Evolutionary conservation across 2,797 vertebrate species (phyloP), one percentile per base, ranked within the genome.

Genomic region (Salarias fasciatus): DNA sequence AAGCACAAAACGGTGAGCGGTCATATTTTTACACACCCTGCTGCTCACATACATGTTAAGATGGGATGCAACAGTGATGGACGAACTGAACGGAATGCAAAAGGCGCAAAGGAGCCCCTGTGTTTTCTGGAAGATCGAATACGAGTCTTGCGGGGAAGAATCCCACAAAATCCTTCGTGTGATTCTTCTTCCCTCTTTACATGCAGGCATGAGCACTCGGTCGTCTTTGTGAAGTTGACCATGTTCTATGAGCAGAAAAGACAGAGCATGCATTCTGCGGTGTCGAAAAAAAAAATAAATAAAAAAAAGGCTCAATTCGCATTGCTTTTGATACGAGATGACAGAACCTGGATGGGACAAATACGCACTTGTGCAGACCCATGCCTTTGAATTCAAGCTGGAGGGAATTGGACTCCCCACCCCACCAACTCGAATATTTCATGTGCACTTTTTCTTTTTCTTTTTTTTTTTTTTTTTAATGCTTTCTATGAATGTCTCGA

Each of bases 301-400:
- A 24, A 24, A 24, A 24, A 24, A 24, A 3, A 24, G 18, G 18
- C 53, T 63, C 54, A 56, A 6, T 4, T 8, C 40, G 46, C 15
- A 8, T 14, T 4, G 10, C 12, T 55, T 68, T 45, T 61, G 53
- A 72, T 67, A 12, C 13, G 66, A 74, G n/a, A 42, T 54, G 65
- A 75, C 61, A 70, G 47, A 68, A 56, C 13, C 36, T 60, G 43
- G 36, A 59, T 40, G 12, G 43, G 49, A 49, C 35, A 58, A 30
- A 50, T 18, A 55, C 47, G 18, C 46, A 57, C 66, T 56, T 49
- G 0, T n/a, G 36, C 18, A 55, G 14, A 49, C 35, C n/a, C n/a
- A n/a, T n/a, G n/a, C n/a, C 11, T 57, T 33, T 8, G 67, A 69
- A 13, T 9, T 6, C 33, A 8, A 31, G 37, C 14, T 46, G 40